phyloP scores from a whole-genome alignment of 2,888 invertebrate genomes.

The Andricus quercusramuli region DNA sequence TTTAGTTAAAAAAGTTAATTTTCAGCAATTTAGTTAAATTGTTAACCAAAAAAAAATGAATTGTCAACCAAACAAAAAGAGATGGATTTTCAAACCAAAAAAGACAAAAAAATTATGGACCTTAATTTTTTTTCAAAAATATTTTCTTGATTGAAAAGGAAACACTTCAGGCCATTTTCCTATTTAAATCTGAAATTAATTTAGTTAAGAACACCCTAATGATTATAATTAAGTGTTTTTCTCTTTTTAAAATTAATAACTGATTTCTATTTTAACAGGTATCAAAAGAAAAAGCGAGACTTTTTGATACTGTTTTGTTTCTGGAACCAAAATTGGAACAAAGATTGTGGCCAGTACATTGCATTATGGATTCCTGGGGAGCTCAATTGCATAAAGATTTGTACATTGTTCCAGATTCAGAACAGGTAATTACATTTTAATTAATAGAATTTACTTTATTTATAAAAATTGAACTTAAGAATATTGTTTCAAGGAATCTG shows the following conservation, averaged over 20 bases:
- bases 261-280: constrained; percentile 57
- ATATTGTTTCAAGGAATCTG: neutral
- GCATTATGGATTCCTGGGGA: constrained; percentile 96
- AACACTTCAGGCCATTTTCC: too few relatives aligned
- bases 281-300: constrained; percentile 84
- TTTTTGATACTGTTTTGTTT: constrained; percentile 94
- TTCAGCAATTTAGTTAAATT: too few relatives aligned
- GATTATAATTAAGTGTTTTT: neutral
- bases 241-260: neutral
- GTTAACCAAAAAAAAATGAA: too few relatives aligned
- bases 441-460: neutral
- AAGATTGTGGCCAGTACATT: constrained; percentile 95
- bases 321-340: constrained; percentile 91
- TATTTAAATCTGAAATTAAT: too few relatives aligned
- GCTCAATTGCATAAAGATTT: constrained; percentile 93
- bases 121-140: too few relatives aligned
- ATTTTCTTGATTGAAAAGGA: too few relatives aligned
- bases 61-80: too few relatives aligned
- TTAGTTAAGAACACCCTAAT: too few relatives aligned
- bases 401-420: constrained; percentile 87
- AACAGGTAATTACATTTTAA: constrained; percentile 78
- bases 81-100: too few relatives aligned
- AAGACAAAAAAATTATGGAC: too few relatives aligned
- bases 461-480: neutral
- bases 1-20: too few relatives aligned